Evolutionary conservation across 2,797 vertebrate species (phyloP).

Genomic region (Knipowitschia caucasica): DNA sequence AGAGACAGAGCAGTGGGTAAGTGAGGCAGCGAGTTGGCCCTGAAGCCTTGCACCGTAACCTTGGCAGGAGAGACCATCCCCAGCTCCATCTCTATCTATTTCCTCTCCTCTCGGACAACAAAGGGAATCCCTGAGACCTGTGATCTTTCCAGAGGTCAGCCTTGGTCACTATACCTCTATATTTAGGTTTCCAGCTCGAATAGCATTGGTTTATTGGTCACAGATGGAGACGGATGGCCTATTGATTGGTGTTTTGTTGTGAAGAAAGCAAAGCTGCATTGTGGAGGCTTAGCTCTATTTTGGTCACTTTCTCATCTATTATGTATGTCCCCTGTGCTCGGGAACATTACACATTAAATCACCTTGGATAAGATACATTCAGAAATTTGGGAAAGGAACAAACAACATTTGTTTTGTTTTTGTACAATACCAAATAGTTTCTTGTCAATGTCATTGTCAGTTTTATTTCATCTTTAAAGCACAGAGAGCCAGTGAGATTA

Average conservation of each 20-base stretch:
- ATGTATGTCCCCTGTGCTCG: conserved; percentile 51
- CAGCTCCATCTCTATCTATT: neutral
- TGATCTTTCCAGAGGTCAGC: conserved; percentile 38
- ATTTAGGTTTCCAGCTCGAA: conserved; percentile 6
- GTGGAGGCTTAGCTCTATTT: conserved; percentile 61
- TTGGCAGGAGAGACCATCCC: conserved; percentile 58
- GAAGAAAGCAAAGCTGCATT: conserved; percentile 13
- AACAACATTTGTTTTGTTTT: neutral
- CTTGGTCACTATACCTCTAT: conserved; percentile 21
- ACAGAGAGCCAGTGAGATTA: too few species aligned
- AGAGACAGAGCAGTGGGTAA: conserved; percentile 44
- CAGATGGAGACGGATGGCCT: conserved; percentile 4
- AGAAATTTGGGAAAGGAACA: neutral
- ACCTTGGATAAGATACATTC: conserved; percentile 21
- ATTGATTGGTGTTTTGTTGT: conserved; percentile 36
- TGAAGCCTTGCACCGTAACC: conserved; percentile 49
- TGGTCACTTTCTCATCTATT: conserved; percentile 50
- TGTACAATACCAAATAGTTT: too few species aligned
- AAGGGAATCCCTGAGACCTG: conserved; percentile 60
- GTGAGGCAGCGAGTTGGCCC: conserved; percentile 34
- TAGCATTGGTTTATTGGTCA: conserved; percentile 9
- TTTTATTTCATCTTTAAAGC: too few species aligned
- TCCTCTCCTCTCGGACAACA: conserved; percentile 7
- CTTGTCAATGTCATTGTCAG: too few species aligned
- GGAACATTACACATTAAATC: conserved; percentile 43